Evolutionary conservation across 2,888 invertebrate genomes (phyloP), one percentile per base, ranked within the genome.

Genomic region (Antheraea assamensis): DNA sequence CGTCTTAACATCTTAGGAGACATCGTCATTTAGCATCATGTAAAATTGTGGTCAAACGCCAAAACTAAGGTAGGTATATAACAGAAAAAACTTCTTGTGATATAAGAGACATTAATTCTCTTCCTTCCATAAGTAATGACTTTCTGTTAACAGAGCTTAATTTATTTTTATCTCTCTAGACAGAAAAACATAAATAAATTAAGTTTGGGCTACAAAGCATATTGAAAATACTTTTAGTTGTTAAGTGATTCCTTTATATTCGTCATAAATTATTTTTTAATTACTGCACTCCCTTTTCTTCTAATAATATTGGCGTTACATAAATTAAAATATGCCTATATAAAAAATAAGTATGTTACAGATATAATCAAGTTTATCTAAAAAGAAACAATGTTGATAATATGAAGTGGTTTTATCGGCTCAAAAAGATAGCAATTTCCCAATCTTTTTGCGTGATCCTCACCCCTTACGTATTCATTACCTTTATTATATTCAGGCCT

Each of bases 401-500:
- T n/a, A 71, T 55, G 49, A 71, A 71, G 71, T 55, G 55, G 19
- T 49, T 71, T 55, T 52, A 30, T 30, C 21, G 10, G 71, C 52
- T 47, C 55, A 27, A 52, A 71, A 24, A 24, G 71, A 71, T 71
- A 24, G 71, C 49, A 71, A 71, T 30, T 71, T 52, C 27, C 55
- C 30, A 47, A 21, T 71, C 42, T 71, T 55, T 71, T 49, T 47
- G 55, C 49, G 27, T 52, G 71, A 71, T 71, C 71, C 71, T 27
- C 30, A 49, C 17, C 71, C n/a, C n/a, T 71, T 71, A 71, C 52
- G 52, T 71, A 49, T 52, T 55, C 71, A 27, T 30, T 71, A 24
- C 55, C 55, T 21, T 21, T 55, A 55, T 55, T 55, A 55, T 61
- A 61, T 61, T 27, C 61, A 27, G 7, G 27, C 30, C 30, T 64